Evolutionary conservation across 1,140 invertebrate species (phyloP), one percentile per base, ranked within the genome.

Genomic region (Neodiprion pinetum): DNA sequence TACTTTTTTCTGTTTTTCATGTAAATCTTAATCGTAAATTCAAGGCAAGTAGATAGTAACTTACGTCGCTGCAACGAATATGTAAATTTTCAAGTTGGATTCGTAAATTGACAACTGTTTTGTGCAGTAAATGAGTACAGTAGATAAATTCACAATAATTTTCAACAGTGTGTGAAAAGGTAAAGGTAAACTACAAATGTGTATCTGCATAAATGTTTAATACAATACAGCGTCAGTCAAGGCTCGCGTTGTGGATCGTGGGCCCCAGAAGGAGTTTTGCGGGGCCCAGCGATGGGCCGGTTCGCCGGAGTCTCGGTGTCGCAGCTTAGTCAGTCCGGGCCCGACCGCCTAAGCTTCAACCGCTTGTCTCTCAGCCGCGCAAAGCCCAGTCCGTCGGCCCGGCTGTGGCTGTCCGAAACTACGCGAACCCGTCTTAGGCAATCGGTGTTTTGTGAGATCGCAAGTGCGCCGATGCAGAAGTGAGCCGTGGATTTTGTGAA

Each of bases 271-370:
- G n/a, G 70, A 23, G 70, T 40, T 48, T 28, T 76, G 74, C 47
- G 76, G 79, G 69, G 72, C 8, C 66, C 68, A 9, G 14, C 72
- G 12, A 0, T 48, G 70, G 50, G 68, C 71, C 48, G 68, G 78
- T 40, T 67, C 72, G 73, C 74, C 75, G 76, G 73, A 77, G 67
- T 71, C 67, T 70, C 74, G 67, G 71, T 73, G 23, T 69, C 70
- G 69, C 76, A 11, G 77, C 79, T 82, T 80, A 85, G 82, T 85
- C 81, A 85, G 82, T 85, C 74, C 74, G 82, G 81, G 67, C 76
- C 79, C 79, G 80, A 83, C 82, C 75, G 83, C 79, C 81, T 82
- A 75, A 77, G 78, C 72, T 70, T 69, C 67, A 80, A 70, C 48
- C 47, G 72, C 67, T 68, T 73, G n/a, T 28, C 14, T n/a, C 12